Evolutionary conservation across 2,797 vertebrate genomes (phyloP), one percentile per base, ranked within the genome.

Genomic region (Pipistrellus kuhlii): DNA sequence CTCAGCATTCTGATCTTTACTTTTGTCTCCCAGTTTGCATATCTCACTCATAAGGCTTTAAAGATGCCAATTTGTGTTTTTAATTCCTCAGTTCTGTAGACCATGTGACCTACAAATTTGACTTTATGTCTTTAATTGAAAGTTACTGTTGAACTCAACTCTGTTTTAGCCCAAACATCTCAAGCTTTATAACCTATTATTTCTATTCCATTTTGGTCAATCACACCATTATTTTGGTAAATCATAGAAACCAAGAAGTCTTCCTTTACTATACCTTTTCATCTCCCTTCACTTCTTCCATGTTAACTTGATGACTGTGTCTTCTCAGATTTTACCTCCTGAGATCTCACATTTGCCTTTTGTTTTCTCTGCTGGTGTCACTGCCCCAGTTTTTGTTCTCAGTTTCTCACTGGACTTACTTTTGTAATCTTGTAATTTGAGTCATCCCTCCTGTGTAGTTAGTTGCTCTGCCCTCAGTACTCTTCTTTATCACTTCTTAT

Each of bases 381-480:
- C 8, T 55, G 35, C 62, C 32, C 25, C 27, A 57, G 0, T 66
- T 90, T 90, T 80, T 94, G 15, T 85, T 92, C 41, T 85, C 9
- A 51, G 3, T 15, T 71, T 90, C 53, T 85, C 8, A 44, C n/a
- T 91, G 32, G n/a, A 23, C 90, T 90, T 83, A 68, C 18, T 90
- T 94, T 83, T 15, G 30, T 78, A 85, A 25, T 94, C 53, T 57
- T 78, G 11, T 41, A 85, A 20, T 92, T 94, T 80, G n/a, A 68
- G 55, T 69, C 15, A n/a, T 81, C 41, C 9, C 12, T 91, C 18
- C 35, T 94, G 23, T 4, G 6, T 41, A 82, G 14, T 69, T 76
- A 82, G 11, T 80, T 85, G 55, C 12, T 87, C 83, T 87, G 17
- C 3, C 18, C 27, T 77, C 13, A n/a, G 44, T 76, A 30, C 44